A percentile compares a stretch with the other conserved stretches of the same genome.
phyloP scores from a whole-genome alignment of 2,888 invertebrate species.

The Sthenelais limicola region DNA sequence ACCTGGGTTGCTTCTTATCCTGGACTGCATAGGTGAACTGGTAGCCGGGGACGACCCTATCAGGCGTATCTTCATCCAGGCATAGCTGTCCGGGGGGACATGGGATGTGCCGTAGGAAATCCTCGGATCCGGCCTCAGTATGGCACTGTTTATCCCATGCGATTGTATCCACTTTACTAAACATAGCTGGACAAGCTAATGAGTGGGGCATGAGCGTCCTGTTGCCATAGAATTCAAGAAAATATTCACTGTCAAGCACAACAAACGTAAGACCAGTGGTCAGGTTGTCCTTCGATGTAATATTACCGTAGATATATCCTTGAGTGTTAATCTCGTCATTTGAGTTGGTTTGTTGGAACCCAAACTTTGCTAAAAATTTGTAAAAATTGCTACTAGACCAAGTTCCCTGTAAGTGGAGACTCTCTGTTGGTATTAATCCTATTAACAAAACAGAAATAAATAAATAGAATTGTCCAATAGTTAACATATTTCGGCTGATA shows the following conservation, averaged over 20 bases:
- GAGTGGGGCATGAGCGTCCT: slow-evolving; percentile 73
- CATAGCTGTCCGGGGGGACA: slow-evolving; percentile 85
- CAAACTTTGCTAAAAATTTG: slow-evolving; percentile 91
- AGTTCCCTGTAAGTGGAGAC: slow-evolving; percentile 66
- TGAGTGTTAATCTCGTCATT: slow-evolving; percentile 88
- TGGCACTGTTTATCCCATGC: slow-evolving; percentile 90
- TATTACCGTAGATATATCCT: slow-evolving; percentile 97
- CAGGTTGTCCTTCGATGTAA: slow-evolving; percentile 78
- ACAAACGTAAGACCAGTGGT: slow-evolving; percentile 82
- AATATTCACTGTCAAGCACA: slow-evolving; percentile 90
- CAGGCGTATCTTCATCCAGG: slow-evolving; percentile 85
- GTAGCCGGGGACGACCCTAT: slow-evolving; percentile 85
- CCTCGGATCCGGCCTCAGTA: slow-evolving; percentile 81
- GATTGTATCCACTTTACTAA: slow-evolving; percentile 84
- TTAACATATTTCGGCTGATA: slow-evolving; percentile 3
- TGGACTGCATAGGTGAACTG: slow-evolving; percentile 96
- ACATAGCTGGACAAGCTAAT: slow-evolving; percentile 88
- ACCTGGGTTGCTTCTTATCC: slow-evolving; percentile 92
- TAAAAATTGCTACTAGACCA: slow-evolving; percentile 77
- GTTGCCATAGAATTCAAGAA: slow-evolving; percentile 91
- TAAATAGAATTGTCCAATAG: slow-evolving; percentile 2
- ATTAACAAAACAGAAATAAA: slow-evolving; percentile 1
- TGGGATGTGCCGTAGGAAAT: slow-evolving; percentile 88
- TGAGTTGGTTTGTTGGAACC: slow-evolving; percentile 94
- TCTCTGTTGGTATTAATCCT: neutral